A percentile compares a stretch with the other conserved stretches of the same genome.
These are phyloP conservation scores for Phylloscopus trochiloides DNA, from an alignment of 2,113 vertebrate genomes.

Conservation along the genomic window DNA sequence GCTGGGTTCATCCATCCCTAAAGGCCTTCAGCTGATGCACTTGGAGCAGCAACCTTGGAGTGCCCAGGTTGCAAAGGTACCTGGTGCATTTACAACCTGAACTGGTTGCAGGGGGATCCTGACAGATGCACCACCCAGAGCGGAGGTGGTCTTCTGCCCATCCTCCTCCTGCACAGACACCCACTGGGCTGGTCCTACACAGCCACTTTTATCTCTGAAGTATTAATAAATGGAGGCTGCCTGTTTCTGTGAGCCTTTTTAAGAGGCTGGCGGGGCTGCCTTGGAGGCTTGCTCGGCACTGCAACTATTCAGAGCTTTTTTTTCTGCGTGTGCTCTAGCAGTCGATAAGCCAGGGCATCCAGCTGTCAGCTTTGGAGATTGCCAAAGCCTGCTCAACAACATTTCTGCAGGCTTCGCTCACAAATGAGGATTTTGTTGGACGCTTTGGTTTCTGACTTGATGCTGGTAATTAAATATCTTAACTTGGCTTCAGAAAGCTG, in stretches of 20 bases:
- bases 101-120: neutral
- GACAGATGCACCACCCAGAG: neutral
- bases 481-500: slow-evolving; percentile 34
- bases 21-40: neutral
- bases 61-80: neutral
- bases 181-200: neutral
- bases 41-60: neutral
- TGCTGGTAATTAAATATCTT: slow-evolving; percentile 51
- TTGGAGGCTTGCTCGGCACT: slow-evolving; percentile 9
- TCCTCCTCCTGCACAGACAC: neutral
- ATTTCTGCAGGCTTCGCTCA: slow-evolving; percentile 19
- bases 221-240: slow-evolving; percentile 39
- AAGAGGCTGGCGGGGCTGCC: neutral
- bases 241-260: slow-evolving; percentile 30
- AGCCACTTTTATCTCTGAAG: slow-evolving; percentile 20
- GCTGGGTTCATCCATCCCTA: neutral
- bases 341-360: slow-evolving; percentile 53
- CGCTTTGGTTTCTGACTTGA: slow-evolving; percentile 32
- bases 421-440: slow-evolving; percentile 34
- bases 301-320: slow-evolving; percentile 8
- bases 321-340: neutral
- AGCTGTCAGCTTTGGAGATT: slow-evolving; percentile 50
- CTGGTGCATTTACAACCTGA: neutral
- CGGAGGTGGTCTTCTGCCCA: neutral
- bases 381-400: slow-evolving; percentile 29